These are phyloP conservation scores for Unio delphinus DNA, from an alignment of 2,888 invertebrate species.

Conservation along the genomic window DNA sequence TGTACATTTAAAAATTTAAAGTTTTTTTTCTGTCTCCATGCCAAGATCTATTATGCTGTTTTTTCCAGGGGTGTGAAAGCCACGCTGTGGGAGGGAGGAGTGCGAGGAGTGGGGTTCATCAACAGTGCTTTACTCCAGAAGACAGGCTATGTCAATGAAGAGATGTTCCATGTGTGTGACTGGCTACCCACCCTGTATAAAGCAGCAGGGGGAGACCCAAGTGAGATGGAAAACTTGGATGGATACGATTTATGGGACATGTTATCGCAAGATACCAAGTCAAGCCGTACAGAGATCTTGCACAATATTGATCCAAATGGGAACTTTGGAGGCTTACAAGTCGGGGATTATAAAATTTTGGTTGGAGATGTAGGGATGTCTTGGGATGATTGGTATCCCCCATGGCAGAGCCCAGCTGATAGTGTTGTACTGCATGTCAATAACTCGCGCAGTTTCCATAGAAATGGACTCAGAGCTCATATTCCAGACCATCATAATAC, in stretches of 20 bases:
- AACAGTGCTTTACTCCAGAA: slow-evolving; percentile 82
- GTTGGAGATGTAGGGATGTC: slow-evolving; percentile 47
- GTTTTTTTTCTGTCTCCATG: neutral
- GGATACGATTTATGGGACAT: slow-evolving; percentile 85
- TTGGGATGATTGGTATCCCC: slow-evolving; percentile 62
- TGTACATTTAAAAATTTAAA: neutral
- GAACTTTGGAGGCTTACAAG: slow-evolving; percentile 49
- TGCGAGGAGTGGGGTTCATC: slow-evolving; percentile 84
- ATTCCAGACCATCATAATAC: too few species aligned
- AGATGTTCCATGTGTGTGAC: slow-evolving; percentile 86
- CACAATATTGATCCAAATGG: slow-evolving; percentile 65
- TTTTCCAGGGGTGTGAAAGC: slow-evolving; percentile 67
- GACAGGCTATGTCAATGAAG: slow-evolving; percentile 78
- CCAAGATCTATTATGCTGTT: neutral
- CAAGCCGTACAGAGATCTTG: slow-evolving; percentile 77
- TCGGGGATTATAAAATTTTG: slow-evolving; percentile 64
- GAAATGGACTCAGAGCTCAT: too few species aligned
- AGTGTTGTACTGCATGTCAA: slow-evolving; percentile 30
- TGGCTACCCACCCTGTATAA: slow-evolving; percentile 89
- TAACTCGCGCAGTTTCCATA: slow-evolving; percentile 10
- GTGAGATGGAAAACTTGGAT: slow-evolving; percentile 73
- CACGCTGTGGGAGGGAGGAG: slow-evolving; percentile 80
- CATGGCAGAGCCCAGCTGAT: slow-evolving; percentile 45
- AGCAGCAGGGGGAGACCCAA: slow-evolving; percentile 77
- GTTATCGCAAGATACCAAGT: slow-evolving; percentile 77